Base-by-base conservation (phyloP, 2,888 invertebrate species). In the Luffia ferchaultella region DNA sequence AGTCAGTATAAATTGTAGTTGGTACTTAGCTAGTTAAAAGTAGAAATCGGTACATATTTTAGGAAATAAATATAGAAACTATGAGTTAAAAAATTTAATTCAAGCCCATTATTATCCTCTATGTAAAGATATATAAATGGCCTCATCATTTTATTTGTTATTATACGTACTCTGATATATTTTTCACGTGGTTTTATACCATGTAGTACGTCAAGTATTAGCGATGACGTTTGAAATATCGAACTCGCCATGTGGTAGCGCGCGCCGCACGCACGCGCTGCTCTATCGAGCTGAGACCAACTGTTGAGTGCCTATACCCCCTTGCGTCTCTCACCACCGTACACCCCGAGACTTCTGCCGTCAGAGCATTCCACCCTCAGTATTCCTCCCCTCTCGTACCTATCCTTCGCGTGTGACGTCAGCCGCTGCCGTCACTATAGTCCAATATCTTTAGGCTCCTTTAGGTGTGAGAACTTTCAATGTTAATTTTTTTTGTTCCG, bases 281-380 rank as follows among this genome's bases (percentile, higher is more conserved):
- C 64, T 60, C 66, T 75, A 76, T 77, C 70, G 76, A 76, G 70
- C 73, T 63, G 65, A 55, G 70, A 74, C 79, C 78, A 80, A 78
- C 80, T 79, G 82, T 82, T 80, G 78, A 78, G 72, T 73, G 67
- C 67, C 59, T 42, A 48, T 46, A 18, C 43, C 48, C 16, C 47
- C 45, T 12, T 17, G 51, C 45, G 51, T 42, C 49, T 30, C 61
- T 18, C 18, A 59, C 62, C 57, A 57, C 56, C 55, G 54, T 56
- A 18, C 54, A 54, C 58, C 62, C 52, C 61, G 62, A 60, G 58
- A 59, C 60, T 58, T 58, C 62, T 57, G 59, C 57, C 60, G 60
- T 61, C 64, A 58, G 62, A 18, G 62, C 57, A 56, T 54, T 59
- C 62, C n/a, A 45, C 51, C 57, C 51, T 46, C 53, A 54, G 51